These are phyloP conservation scores for Zelleria hepariella DNA, from an alignment of 2,888 invertebrate genomes.

Conservation along the genomic window DNA sequence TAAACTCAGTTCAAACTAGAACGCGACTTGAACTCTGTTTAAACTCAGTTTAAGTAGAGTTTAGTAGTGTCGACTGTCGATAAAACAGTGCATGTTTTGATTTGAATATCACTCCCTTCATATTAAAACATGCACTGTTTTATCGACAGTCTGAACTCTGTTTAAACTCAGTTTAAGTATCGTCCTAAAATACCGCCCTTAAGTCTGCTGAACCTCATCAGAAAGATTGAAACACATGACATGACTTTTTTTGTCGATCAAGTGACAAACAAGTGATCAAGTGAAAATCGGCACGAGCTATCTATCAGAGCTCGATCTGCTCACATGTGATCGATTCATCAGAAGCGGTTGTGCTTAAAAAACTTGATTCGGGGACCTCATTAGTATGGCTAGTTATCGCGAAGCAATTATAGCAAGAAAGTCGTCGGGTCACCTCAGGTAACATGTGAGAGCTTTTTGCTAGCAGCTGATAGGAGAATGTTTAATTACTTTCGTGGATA, in stretches of 20 bases:
- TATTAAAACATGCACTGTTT: too few relatives aligned
- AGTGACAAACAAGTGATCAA: neutral
- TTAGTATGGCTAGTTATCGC: neutral
- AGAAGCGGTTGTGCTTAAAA: neutral
- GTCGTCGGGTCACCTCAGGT: neutral
- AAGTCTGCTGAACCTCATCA: too few relatives aligned
- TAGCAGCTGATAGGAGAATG: neutral
- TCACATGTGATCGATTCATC: neutral
- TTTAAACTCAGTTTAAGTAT: too few relatives aligned
- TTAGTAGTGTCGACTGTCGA: too few relatives aligned
- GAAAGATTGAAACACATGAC: too few relatives aligned
- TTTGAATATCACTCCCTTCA: too few relatives aligned
- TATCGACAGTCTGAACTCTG: too few relatives aligned
- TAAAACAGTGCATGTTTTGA: too few relatives aligned
- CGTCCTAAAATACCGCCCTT: too few relatives aligned
- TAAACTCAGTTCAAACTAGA: too few relatives aligned
- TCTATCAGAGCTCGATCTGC: neutral
- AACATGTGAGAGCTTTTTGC: neutral
- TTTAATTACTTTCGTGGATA: neutral
- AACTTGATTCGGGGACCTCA: neutral
- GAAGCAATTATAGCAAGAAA: conserved; percentile 1
- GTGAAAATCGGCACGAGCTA: neutral
- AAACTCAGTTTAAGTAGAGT: too few relatives aligned
- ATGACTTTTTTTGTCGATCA: neutral
- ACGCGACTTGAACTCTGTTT: too few relatives aligned